Conservation (phyloP, 1,140 invertebrate genomes). For the Anthonomus grandis region DNA sequence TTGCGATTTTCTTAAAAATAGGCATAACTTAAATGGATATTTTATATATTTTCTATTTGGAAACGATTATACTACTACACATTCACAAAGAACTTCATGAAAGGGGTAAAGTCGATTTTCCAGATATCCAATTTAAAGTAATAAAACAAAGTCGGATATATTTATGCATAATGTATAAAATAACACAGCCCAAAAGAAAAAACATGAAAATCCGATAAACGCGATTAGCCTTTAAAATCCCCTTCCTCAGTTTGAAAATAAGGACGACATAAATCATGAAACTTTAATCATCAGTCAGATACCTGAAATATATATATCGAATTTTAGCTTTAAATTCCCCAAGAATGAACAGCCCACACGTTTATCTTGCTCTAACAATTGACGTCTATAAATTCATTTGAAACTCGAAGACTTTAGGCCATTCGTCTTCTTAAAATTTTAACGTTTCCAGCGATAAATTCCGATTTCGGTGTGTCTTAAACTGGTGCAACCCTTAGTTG, state of each 20-base stretch:
- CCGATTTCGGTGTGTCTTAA: not conserved
- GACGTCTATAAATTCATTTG: constrained; percentile 9
- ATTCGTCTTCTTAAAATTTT: constrained; percentile 4
- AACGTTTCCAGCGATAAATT: constrained; percentile 5
- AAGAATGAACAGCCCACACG: not conserved
- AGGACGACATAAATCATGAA: not conserved
- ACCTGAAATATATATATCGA: not conserved
- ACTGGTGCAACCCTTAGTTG: no score
- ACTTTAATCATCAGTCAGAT: not conserved
- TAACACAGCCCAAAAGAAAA: no score
- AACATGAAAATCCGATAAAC: not conserved
- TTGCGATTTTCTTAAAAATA: no score
- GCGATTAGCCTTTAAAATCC: not conserved
- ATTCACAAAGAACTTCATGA: no score
- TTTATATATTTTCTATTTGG: no score
- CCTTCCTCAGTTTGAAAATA: no score
- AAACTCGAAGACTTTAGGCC: not conserved
- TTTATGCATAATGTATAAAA: no score
- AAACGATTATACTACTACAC: no score
- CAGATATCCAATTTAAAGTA: no score
- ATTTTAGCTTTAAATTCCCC: not conserved
- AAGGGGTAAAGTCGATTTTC: no score
- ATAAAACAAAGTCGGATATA: no score
- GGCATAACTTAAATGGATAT: no score
- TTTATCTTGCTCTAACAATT: not conserved